These are phyloP conservation scores for Hermaeophaga mercurialis DNA, from an alignment of 2,888 invertebrate genomes.

Conservation along the genomic window DNA sequence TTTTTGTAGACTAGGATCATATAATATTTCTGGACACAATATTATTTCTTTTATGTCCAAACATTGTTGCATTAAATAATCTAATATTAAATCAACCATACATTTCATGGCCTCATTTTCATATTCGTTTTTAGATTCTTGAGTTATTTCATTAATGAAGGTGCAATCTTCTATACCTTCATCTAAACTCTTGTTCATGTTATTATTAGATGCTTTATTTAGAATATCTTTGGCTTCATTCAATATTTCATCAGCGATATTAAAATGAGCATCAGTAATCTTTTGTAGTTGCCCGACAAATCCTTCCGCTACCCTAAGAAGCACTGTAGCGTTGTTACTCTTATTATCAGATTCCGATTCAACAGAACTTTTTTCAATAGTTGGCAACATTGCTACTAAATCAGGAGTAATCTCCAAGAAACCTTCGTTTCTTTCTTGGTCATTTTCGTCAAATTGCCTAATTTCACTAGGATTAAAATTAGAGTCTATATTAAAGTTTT, in stretches of 20 bases:
- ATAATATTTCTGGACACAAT: constrained; percentile 51
- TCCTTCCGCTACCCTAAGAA: constrained; percentile 19
- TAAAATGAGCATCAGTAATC: constrained; percentile 12
- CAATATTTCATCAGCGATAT: constrained; percentile 8
- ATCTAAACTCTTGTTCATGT: constrained; percentile 20
- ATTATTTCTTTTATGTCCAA: constrained; percentile 49
- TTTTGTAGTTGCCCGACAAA: constrained; percentile 22
- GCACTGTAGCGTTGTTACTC: constrained; percentile 7
- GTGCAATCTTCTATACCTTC: constrained; percentile 47
- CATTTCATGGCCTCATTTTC: neutral
- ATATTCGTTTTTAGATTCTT: neutral
- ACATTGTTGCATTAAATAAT: constrained; percentile 50
- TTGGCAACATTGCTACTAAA: constrained; percentile 24
- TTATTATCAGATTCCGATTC: constrained; percentile 5
- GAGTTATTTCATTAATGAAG: constrained; percentile 21
- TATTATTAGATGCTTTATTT: neutral
- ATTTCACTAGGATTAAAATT: constrained; percentile 22
- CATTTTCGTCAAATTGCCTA: constrained; percentile 34
- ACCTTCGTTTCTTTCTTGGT: constrained; percentile 38
- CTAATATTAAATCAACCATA: constrained; percentile 44
- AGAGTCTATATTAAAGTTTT: constrained; percentile 14
- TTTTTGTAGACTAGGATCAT: constrained; percentile 47
- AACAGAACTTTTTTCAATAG: constrained; percentile 24
- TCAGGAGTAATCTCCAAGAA: constrained; percentile 37
- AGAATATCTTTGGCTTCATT: constrained; percentile 22